Conservation (phyloP, 1,140 invertebrate genomes). For the Musca vetustissima region DNA sequence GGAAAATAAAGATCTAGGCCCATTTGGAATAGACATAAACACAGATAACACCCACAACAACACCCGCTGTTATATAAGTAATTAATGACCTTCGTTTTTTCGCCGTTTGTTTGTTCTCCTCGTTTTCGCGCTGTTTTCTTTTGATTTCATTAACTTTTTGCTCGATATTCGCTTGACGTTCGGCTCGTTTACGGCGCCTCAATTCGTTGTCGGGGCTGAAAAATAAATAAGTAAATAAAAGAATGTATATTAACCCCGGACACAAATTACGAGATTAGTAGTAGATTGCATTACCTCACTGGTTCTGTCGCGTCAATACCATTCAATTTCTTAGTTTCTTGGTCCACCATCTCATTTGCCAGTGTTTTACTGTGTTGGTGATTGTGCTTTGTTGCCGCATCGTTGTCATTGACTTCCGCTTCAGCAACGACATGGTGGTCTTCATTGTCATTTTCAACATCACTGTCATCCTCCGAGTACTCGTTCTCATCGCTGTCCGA, state of each 20-base stretch:
- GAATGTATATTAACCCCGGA: too few relatives aligned
- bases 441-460: constrained; percentile 38
- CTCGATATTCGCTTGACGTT: constrained; percentile 62
- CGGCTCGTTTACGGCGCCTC: constrained; percentile 61
- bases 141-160: constrained; percentile 70
- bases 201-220: constrained; percentile 58
- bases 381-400: constrained; percentile 25
- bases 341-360: not conserved
- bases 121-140: constrained; percentile 66
- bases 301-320: constrained; percentile 35
- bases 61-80: constrained; percentile 54
- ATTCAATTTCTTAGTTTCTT: constrained; percentile 33
- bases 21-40: constrained; percentile 54
- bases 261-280: not conserved
- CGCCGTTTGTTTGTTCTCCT: constrained; percentile 55
- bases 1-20: constrained; percentile 37
- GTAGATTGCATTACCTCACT: constrained; percentile 34
- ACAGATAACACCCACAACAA: constrained; percentile 53
- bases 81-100: constrained; percentile 57
- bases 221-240: constrained; percentile 13
- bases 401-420: constrained; percentile 40
- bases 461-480: constrained; percentile 28
- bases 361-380: constrained; percentile 36
- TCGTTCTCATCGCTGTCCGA: constrained; percentile 46
- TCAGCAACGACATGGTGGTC: constrained; percentile 47